phyloP scores from a whole-genome alignment of 1,140 invertebrate species.

The Araneus ventricosus region DNA sequence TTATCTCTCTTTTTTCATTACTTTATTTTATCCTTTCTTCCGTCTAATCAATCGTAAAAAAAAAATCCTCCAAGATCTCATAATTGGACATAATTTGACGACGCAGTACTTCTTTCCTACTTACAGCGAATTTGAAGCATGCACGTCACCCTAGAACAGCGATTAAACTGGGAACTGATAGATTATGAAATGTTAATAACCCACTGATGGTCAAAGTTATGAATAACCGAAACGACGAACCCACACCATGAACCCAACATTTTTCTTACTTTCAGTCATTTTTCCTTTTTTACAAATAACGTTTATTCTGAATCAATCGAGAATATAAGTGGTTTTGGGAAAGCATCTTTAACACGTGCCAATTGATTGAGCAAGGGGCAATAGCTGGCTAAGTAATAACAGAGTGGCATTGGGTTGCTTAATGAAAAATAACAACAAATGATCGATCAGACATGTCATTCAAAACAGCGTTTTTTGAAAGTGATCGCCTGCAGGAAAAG shows the following conservation, averaged over 20 bases:
- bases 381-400: not conserved
- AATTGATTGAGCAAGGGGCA: conserved; percentile 4
- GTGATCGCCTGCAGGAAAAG: not conserved
- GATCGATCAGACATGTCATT: conserved; percentile 38
- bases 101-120: conserved; percentile 23
- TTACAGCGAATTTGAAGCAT: conserved; percentile 49
- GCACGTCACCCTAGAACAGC: not conserved
- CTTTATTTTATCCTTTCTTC: not conserved
- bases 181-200: conserved; percentile 63
- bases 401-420: not conserved
- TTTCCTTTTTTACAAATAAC: not conserved
- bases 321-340: not conserved
- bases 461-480: not conserved
- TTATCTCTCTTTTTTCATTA: conserved; percentile 35
- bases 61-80: conserved; percentile 12
- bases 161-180: conserved; percentile 48
- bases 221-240: conserved; percentile 7
- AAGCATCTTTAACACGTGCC: not conserved
- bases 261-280: conserved; percentile 4
- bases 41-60: conserved; percentile 33
- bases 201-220: conserved; percentile 19
- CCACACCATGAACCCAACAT: not conserved
- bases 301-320: conserved; percentile 53
- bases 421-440: conserved; percentile 47
- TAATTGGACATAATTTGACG: conserved; percentile 52